phyloP scores from a whole-genome alignment of 1,140 invertebrate genomes.

The Diachasmimorpha longicaudata region DNA sequence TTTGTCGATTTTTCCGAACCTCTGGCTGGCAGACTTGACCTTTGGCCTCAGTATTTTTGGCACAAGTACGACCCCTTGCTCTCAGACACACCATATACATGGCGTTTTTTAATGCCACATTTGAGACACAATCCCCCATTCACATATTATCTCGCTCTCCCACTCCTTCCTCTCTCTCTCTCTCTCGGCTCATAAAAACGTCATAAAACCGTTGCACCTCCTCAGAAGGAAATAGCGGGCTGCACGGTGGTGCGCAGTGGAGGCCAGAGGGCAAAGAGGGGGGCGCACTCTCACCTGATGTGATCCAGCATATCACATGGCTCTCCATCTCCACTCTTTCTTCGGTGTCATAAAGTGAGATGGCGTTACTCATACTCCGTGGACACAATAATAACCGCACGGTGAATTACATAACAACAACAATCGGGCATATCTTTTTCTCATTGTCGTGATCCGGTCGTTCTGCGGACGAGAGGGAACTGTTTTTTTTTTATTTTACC shows the following conservation, averaged over 20 bases:
- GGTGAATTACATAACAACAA: slow-evolving; percentile 21
- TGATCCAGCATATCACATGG: not conserved
- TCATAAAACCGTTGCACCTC: not conserved
- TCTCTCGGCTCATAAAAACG: not conserved
- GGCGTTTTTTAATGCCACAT: too few species aligned
- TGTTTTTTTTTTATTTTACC: not conserved
- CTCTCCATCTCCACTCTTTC: not conserved
- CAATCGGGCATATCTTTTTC: slow-evolving; percentile 14
- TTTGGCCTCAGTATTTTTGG: too few species aligned
- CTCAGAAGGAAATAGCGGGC: too few species aligned
- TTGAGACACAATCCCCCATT: too few species aligned
- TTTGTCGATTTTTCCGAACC: too few species aligned
- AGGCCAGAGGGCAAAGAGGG: not conserved
- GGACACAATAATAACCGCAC: slow-evolving; percentile 17
- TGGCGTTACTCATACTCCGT: slow-evolving; percentile 5
- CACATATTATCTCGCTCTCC: not conserved
- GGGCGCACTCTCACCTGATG: not conserved
- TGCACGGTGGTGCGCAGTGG: too few species aligned
- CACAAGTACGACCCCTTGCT: too few species aligned
- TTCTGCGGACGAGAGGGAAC: not conserved
- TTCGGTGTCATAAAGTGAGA: not conserved
- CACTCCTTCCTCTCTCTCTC: too few species aligned
- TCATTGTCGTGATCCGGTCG: slow-evolving; percentile 24
- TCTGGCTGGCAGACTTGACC: too few species aligned
- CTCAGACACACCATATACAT: too few species aligned